phyloP scores from a whole-genome alignment of 2,888 invertebrate genomes.

The Cerceris ruficornis region DNA sequence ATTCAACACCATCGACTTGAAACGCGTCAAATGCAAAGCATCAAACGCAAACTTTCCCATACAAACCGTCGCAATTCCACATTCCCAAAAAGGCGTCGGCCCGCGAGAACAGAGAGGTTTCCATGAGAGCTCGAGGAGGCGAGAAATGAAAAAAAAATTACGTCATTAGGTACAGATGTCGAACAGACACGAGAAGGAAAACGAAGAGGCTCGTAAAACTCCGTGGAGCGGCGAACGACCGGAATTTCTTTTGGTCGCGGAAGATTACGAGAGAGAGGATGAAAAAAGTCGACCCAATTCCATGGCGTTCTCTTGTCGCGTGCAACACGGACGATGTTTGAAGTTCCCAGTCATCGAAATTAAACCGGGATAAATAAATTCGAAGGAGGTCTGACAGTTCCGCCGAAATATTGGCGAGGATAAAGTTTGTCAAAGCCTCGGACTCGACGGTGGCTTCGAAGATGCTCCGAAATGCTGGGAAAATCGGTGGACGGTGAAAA shows the following conservation, averaged over 20 bases:
- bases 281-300: conserved; percentile 36
- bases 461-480: conserved; percentile 1
- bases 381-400: not conserved
- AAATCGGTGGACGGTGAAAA: not conserved
- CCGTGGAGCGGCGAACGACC: conserved; percentile 11
- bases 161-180: conserved; percentile 43
- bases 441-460: not conserved
- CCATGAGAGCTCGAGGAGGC: not conserved
- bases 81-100: no score
- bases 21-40: no score
- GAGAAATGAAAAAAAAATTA: conserved; percentile 14
- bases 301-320: not conserved
- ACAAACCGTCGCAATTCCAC: no score
- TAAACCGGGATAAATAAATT: not conserved
- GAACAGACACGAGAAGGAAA: not conserved
- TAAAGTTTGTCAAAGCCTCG: not conserved
- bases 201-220: conserved; percentile 19
- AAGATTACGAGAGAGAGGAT: not conserved
- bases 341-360: not conserved
- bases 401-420: not conserved
- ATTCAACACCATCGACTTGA: no score
- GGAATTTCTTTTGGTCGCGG: conserved; percentile 13
- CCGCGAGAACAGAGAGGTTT: not conserved
- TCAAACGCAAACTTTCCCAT: no score
- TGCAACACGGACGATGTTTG: not conserved